phyloP scores from a whole-genome alignment of 2,797 vertebrate genomes.

The Sebastes reedi region DNA sequence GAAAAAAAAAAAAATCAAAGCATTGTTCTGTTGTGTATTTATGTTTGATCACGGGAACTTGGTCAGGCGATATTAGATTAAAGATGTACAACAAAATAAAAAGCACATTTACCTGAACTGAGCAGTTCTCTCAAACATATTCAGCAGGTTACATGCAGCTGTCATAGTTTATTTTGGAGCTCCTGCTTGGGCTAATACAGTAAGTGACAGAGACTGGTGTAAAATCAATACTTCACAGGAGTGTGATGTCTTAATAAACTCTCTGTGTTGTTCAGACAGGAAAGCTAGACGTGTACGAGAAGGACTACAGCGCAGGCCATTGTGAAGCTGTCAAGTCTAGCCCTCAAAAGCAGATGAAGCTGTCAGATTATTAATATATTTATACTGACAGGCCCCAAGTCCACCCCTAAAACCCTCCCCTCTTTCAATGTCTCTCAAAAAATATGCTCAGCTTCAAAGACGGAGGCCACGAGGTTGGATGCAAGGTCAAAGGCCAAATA shows the following conservation, averaged over 20 bases:
- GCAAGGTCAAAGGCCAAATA: slow-evolving; percentile 83
- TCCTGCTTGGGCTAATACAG: slow-evolving; percentile 72
- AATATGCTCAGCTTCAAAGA: slow-evolving; percentile 84
- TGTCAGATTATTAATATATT: slow-evolving; percentile 90
- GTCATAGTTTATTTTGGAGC: slow-evolving; percentile 76
- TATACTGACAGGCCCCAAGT: slow-evolving; percentile 81
- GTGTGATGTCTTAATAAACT: slow-evolving; percentile 88
- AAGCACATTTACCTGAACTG: slow-evolving; percentile 54
- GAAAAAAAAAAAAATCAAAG: slow-evolving; percentile 10
- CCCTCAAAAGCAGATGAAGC: slow-evolving; percentile 89
- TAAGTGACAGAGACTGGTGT: slow-evolving; percentile 81
- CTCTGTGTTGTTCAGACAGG: slow-evolving; percentile 81
- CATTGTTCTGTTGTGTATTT: slow-evolving; percentile 31
- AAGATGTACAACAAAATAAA: slow-evolving; percentile 59
- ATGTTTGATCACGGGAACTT: slow-evolving; percentile 57
- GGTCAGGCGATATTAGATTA: slow-evolving; percentile 55
- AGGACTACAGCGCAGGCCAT: slow-evolving; percentile 82
- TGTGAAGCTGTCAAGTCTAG: slow-evolving; percentile 85
- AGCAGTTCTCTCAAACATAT: slow-evolving; percentile 60
- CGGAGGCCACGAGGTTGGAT: slow-evolving; percentile 78
- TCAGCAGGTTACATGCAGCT: slow-evolving; percentile 74
- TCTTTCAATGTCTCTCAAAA: slow-evolving; percentile 80
- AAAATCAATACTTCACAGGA: slow-evolving; percentile 83
- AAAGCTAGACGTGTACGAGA: slow-evolving; percentile 80
- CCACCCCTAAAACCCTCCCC: slow-evolving; percentile 72